These are phyloP conservation scores for Nasonia giraulti DNA, from an alignment of 1,140 invertebrate species.

Conservation along the genomic window DNA sequence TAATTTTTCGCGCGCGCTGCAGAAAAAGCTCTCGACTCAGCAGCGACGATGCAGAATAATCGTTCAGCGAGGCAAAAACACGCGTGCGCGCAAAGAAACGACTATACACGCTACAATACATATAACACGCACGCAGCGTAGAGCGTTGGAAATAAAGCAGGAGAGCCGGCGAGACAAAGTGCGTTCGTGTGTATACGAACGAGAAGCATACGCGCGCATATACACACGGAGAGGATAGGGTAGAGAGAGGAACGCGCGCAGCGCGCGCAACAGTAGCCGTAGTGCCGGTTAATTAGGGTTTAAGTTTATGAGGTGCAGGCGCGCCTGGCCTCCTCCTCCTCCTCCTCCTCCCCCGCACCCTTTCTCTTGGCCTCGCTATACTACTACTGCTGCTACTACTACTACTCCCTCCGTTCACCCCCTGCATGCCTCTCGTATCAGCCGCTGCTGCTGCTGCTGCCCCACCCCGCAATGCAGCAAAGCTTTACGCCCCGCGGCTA, in stretches of 20 bases:
- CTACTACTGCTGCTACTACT: background rate
- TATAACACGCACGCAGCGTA: background rate
- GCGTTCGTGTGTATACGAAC: conserved; percentile 68
- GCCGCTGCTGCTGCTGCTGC: background rate
- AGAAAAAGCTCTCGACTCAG: background rate
- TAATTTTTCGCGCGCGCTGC: background rate
- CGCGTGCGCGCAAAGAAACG: conserved; percentile 7
- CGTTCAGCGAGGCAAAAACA: background rate
- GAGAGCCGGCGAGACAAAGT: conserved; percentile 63
- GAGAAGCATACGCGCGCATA: conserved; percentile 71
- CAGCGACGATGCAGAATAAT: background rate
- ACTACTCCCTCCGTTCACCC: background rate
- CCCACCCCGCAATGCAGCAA: conserved; percentile 49
- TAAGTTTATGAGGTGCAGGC: conserved; percentile 76
- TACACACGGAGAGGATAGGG: background rate
- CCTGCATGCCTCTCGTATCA: conserved; percentile 28
- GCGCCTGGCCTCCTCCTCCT: conserved; percentile 65
- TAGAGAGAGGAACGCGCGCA: background rate
- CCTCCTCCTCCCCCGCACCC: conserved; percentile 54
- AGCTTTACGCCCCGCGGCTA: conserved; percentile 57
- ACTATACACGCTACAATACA: background rate
- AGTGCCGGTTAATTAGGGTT: conserved; percentile 76
- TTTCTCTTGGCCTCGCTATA: background rate
- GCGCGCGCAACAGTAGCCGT: conserved; percentile 72
- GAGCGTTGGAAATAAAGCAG: conserved; percentile 19